These are phyloP conservation scores for Lithosia quadra DNA, from an alignment of 2,888 invertebrate species.

Conservation along the genomic window DNA sequence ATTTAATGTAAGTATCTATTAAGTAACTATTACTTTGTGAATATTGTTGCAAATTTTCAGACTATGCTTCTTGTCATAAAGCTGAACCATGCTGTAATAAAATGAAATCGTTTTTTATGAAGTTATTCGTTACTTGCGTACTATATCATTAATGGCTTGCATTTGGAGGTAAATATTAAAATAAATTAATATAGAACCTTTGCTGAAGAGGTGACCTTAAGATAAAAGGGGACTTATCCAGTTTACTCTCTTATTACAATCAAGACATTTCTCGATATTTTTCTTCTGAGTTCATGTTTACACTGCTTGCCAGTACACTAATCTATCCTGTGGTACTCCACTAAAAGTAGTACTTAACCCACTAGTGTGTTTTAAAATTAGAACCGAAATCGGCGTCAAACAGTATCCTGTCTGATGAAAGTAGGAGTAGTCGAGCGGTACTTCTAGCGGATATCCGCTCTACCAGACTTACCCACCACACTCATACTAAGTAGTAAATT, in stretches of 20 bases:
- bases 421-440: constrained; percentile 46
- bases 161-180: too few species aligned
- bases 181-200: too few species aligned
- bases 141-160: too few species aligned
- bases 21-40: too few species aligned
- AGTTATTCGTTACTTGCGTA: not conserved
- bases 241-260: too few species aligned
- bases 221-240: too few species aligned
- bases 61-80: too few species aligned
- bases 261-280: not conserved
- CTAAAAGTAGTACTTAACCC: not conserved
- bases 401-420: constrained; percentile 30
- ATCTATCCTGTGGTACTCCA: not conserved
- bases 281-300: not conserved
- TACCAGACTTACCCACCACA: constrained; percentile 61
- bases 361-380: constrained; percentile 30
- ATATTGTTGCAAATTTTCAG: too few species aligned
- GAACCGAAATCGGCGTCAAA: constrained; percentile 33
- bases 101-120: not conserved
- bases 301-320: too few species aligned
- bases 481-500: constrained; percentile 66
- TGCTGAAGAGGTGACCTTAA: too few species aligned
- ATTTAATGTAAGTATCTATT: too few species aligned
- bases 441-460: constrained; percentile 78
- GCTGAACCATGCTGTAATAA: not conserved